Conservation (phyloP, 2,113 vertebrate genomes). For the Xenotilapia leptura region DNA sequence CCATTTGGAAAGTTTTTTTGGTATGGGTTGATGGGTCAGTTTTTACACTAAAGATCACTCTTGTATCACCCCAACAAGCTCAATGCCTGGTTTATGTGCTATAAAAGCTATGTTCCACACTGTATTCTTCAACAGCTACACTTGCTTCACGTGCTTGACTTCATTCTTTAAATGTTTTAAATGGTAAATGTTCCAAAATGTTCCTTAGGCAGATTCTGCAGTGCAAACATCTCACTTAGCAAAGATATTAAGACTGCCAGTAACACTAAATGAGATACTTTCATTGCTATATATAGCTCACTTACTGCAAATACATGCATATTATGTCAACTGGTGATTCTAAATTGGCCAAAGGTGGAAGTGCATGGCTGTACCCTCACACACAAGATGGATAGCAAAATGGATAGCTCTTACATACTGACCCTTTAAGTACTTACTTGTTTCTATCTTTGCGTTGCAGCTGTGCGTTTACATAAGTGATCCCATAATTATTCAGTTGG, state of each 20-base stretch:
- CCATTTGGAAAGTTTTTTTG: not conserved
- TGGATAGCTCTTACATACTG: not conserved
- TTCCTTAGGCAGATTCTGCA: not conserved
- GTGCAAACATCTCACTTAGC: not conserved
- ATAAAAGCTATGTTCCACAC: not conserved
- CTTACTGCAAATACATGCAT: not conserved
- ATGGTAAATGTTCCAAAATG: not conserved
- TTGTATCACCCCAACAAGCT: not conserved
- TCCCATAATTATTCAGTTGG: not conserved
- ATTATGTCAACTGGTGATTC: not conserved
- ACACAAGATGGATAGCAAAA: not conserved
- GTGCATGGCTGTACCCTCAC: not conserved
- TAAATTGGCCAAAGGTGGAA: not conserved
- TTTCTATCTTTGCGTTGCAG: not conserved
- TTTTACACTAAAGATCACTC: not conserved
- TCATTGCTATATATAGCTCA: not conserved
- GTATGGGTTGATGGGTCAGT: not conserved
- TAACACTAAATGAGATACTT: not conserved
- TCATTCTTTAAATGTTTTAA: not conserved
- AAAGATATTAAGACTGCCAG: not conserved
- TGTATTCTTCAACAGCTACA: not conserved
- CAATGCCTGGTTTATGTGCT: not conserved
- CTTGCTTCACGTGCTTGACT: not conserved
- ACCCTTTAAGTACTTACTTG: not conserved
- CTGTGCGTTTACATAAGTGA: not conserved